A percentile compares a stretch with the other conserved stretches of the same genome.
Evolutionary conservation across 2,888 invertebrate genomes (phyloP).

Genomic region (Stenolophus ochropezus): DNA sequence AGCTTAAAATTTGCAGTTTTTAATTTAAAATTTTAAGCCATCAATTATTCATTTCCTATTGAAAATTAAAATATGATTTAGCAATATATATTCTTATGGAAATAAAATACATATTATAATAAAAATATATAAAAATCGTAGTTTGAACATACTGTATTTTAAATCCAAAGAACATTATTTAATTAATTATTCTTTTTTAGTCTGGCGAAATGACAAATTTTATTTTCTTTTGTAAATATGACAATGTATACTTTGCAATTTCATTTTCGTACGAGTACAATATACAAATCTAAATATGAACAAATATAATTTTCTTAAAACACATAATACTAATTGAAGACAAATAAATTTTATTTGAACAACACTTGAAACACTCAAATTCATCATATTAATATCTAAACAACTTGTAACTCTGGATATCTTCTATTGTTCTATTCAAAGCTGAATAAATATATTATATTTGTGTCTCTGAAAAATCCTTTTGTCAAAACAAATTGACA

Average conservation of each 20-base stretch:
- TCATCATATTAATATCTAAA: not conserved
- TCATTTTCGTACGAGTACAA: not conserved
- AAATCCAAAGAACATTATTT: too few species aligned
- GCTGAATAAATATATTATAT: not conserved
- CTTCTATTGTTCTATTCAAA: not conserved
- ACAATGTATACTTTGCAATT: not conserved
- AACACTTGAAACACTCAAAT: not conserved
- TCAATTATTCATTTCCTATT: too few species aligned
- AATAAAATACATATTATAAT: too few species aligned
- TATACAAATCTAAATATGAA: not conserved
- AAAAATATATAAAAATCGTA: too few species aligned
- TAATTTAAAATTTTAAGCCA: too few species aligned
- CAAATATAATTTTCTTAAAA: slow-evolving; percentile 17
- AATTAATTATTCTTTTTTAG: too few species aligned
- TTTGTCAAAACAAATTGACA: slow-evolving; percentile 4
- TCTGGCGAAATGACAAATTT: too few species aligned
- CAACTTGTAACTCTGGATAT: not conserved
- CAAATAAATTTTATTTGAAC: not conserved
- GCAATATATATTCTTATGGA: too few species aligned
- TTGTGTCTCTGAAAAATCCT: not conserved
- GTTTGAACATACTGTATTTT: too few species aligned
- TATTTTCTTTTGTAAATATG: too few species aligned
- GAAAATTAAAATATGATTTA: too few species aligned
- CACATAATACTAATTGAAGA: slow-evolving; percentile 8
- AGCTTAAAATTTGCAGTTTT: too few species aligned